Evolutionary conservation across 1,140 invertebrate species (phyloP).

Genomic region (Phortica variegata): DNA sequence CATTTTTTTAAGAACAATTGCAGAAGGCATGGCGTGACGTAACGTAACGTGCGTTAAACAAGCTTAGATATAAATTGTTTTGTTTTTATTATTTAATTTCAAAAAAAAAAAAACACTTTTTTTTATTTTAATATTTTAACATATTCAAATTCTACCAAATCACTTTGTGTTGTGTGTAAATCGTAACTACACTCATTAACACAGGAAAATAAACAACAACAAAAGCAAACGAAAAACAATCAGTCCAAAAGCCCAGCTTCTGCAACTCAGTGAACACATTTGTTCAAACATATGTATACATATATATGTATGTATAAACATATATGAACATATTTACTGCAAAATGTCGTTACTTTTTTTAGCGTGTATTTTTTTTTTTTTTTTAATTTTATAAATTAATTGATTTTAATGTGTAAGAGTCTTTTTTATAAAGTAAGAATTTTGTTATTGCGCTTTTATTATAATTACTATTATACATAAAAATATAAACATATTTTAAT

Average conservation of each 20-base stretch:
- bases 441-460: no score
- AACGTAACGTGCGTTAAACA: neutral
- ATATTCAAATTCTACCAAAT: neutral
- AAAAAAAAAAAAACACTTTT: neutral
- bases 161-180: neutral
- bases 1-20: conserved; percentile 33
- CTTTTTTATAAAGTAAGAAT: no score
- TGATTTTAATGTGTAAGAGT: no score
- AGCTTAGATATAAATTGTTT: neutral
- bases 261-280: neutral
- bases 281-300: neutral
- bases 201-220: neutral
- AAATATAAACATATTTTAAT: no score
- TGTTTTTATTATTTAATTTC: neutral
- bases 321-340: neutral
- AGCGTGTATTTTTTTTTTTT: no score
- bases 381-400: no score
- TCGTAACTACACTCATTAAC: neutral
- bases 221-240: neutral
- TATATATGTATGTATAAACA: neutral
- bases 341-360: no score
- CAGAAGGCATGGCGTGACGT: neutral
- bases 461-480: no score
- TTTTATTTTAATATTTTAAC: neutral
- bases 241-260: no score